Evolutionary conservation across 2,113 vertebrate species (phyloP).

Genomic region (Microcebus lehilahytsara): DNA sequence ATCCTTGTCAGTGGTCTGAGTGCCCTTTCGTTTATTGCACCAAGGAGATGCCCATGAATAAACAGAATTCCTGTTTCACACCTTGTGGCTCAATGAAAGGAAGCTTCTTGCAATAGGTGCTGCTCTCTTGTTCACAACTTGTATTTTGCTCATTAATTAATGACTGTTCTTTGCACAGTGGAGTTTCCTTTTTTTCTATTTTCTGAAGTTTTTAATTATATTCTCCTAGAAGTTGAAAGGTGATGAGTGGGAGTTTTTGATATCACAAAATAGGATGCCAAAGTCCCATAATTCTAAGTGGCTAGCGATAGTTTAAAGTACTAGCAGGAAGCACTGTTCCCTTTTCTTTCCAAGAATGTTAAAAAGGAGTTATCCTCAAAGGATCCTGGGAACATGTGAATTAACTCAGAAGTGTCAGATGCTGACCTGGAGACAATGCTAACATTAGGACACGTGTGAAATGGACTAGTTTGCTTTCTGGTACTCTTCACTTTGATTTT

Average conservation of each 20-base stretch:
- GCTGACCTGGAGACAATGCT: neutral
- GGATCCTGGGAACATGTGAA: neutral
- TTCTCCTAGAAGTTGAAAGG: neutral
- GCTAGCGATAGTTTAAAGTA: neutral
- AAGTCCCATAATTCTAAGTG: neutral
- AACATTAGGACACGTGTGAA: neutral
- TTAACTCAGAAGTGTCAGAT: neutral
- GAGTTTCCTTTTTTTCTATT: neutral
- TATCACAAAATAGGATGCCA: neutral
- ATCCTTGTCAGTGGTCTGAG: neutral
- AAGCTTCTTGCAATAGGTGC: neutral
- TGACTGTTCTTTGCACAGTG: neutral
- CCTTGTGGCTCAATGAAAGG: neutral
- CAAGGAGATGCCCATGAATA: neutral
- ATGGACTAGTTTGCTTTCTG: neutral
- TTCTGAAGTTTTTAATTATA: neutral
- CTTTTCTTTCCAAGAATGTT: neutral
- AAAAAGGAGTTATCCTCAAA: neutral
- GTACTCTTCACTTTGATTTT: neutral
- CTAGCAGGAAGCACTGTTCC: neutral
- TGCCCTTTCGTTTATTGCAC: neutral
- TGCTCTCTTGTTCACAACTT: neutral
- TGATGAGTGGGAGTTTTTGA: neutral
- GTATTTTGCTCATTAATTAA: neutral
- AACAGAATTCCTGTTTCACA: neutral